Base-by-base conservation (phyloP, 2,113 vertebrate species). In the Rhynchopsitta pachyrhyncha region DNA sequence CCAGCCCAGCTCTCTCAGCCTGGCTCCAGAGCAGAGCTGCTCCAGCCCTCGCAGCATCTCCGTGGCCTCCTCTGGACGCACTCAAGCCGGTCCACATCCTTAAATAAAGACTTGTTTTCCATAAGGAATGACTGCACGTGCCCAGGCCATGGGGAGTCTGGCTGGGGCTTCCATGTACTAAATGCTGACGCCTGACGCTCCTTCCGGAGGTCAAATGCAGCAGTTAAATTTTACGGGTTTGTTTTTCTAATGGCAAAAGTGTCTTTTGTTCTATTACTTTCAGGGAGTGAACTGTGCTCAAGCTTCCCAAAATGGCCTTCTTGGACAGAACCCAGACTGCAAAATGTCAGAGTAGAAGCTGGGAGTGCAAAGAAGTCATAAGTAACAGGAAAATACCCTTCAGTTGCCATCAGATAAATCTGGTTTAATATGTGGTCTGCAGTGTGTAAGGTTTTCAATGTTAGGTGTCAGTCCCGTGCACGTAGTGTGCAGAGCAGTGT, bases 281-380 rank as follows among this genome's bases (percentile, higher is more conserved):
- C 37, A 73, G 52, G 14, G 66, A 66, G 31, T 25, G 35, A 93
- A 75, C 86, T 29, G 6, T 39, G 71, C 67, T 91, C 67, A 42
- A 27, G 49, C 75, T 95, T 89, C 75, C 70, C 62, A 68, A 79
- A 92, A 91, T 80, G 70, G 62, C 63, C 53, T 92, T 81, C 63
- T 52, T 92, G 94, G 82, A 53, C 81, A 94, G 75, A 83, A 69
- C 92, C 41, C 79, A 94, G 73, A 49, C 78, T 77, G 75, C 70
- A 93, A 82, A 88, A 88, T 80, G 50, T 62, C 90, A 93, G 25
- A 53, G 42, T 85, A 39, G 55, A 82, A 70, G 63, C 0, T 82
- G 71, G 64, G 53, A 92, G 59, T 35, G 70, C 66, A 76, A 80
- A 71, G 74, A 91, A 90, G n/a, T 73, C 4, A 1, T 53, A 64